phyloP scores from a whole-genome alignment of 92 coral and sea anemone species.

The Diadumene lineata region DNA sequence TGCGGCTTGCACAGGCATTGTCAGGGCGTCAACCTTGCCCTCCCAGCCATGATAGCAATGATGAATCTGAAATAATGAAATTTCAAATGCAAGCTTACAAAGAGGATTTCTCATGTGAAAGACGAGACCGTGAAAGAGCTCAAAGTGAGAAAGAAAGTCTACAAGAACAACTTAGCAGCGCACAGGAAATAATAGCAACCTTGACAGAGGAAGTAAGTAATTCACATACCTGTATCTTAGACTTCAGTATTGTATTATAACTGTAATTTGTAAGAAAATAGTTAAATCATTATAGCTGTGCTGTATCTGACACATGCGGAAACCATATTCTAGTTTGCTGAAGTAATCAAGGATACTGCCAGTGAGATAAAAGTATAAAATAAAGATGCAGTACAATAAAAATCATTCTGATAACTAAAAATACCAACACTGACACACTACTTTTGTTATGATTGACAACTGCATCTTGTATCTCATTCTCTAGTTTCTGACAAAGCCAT shows the following conservation, averaged over 20 bases:
- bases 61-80: slow-evolving; percentile 60
- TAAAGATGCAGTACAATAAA: too few relatives aligned
- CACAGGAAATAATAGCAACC: slow-evolving; percentile 85
- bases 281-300: too few relatives aligned
- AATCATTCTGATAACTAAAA: too few relatives aligned
- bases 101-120: slow-evolving; percentile 90
- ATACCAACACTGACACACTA: too few relatives aligned
- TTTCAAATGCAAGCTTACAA: slow-evolving; percentile 81
- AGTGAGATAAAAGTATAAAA: too few relatives aligned
- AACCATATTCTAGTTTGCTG: too few relatives aligned
- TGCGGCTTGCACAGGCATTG: slow-evolving; percentile 75
- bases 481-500: not conserved
- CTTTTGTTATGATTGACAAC: not conserved
- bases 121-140: slow-evolving; percentile 83
- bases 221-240: too few relatives aligned
- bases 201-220: slow-evolving; percentile 75
- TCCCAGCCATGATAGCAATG: slow-evolving; percentile 20
- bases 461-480: too few relatives aligned
- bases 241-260: too few relatives aligned
- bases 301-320: too few relatives aligned
- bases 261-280: too few relatives aligned
- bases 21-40: slow-evolving; percentile 26
- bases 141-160: slow-evolving; percentile 82
- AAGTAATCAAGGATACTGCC: too few relatives aligned
- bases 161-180: slow-evolving; percentile 70